phyloP scores from a whole-genome alignment of 1,140 invertebrate genomes.

The Aplysia californica region DNA sequence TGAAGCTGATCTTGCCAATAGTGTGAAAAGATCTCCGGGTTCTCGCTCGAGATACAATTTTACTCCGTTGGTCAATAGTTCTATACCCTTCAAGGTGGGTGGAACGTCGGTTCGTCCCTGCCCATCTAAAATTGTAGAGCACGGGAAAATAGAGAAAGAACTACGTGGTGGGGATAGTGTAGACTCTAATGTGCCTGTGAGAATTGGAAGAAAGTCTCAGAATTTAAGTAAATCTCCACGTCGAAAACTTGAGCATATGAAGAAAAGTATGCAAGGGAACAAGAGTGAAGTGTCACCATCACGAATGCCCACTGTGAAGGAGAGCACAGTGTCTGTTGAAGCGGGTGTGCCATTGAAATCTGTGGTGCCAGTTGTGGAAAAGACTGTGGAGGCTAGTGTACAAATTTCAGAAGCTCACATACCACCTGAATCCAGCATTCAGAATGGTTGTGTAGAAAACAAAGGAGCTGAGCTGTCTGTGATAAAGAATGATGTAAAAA shows the following conservation, averaged over 20 bases:
- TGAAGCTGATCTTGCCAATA: neutral
- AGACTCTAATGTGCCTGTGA: no score
- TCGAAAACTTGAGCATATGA: neutral
- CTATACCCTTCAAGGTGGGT: slow-evolving; percentile 15
- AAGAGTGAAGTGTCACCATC: neutral
- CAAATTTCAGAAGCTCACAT: neutral
- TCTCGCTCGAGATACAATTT: slow-evolving; percentile 7
- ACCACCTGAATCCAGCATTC: neutral
- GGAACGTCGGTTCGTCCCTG: neutral
- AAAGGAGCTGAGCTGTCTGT: neutral
- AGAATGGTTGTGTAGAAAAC: neutral
- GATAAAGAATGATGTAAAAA: neutral
- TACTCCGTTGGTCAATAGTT: slow-evolving; percentile 10
- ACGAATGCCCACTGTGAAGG: neutral
- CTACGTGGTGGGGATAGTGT: neutral
- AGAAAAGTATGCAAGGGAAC: slow-evolving; percentile 22
- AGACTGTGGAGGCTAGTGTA: neutral
- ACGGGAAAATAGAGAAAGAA: neutral
- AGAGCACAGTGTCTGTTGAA: neutral
- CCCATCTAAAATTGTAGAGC: neutral
- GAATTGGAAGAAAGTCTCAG: no score
- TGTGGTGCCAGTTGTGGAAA: neutral
- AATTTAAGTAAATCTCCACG: slow-evolving; percentile 10
- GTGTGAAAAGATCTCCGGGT: neutral
- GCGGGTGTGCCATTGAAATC: neutral